Percentiles rank a stretch among this genome's conserved stretches.
These are phyloP conservation scores for Pogonophryne albipinna DNA, from an alignment of 2,797 vertebrate species.

Conservation along the genomic window DNA sequence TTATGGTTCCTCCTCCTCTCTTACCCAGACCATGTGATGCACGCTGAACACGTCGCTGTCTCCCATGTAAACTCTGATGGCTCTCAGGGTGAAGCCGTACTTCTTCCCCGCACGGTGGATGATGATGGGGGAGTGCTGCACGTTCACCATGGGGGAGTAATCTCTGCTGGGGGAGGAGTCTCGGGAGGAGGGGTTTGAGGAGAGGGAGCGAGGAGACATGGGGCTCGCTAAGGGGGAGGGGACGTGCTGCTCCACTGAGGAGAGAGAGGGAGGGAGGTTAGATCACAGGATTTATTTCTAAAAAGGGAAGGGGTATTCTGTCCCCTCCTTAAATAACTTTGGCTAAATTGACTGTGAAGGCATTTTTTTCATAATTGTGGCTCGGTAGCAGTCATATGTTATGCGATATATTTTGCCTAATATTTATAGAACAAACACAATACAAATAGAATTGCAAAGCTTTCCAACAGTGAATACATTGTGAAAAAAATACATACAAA, in stretches of 20 bases:
- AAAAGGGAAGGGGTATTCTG: too few species aligned
- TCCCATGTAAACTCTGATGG: constrained; percentile 94
- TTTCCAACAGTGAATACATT: too few species aligned
- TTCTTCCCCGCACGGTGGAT: constrained; percentile 94
- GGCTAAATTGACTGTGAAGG: too few species aligned
- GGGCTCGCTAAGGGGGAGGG: constrained; percentile 92
- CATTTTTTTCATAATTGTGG: too few species aligned
- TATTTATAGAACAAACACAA: too few species aligned
- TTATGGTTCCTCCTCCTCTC: constrained; percentile 43
- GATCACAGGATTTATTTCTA: neutral
- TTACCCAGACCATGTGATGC: constrained; percentile 95
- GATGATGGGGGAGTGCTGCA: constrained; percentile 90
- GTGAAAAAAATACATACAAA: too few species aligned
- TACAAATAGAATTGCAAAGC: too few species aligned
- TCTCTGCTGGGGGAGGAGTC: constrained; percentile 93
- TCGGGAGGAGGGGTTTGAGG: constrained; percentile 92
- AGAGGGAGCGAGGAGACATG: constrained; percentile 92
- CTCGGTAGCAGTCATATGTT: too few species aligned
- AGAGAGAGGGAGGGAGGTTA: constrained; percentile 3
- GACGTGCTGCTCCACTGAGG: constrained; percentile 89
- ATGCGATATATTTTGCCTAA: too few species aligned
- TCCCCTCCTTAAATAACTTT: too few species aligned
- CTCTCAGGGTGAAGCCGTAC: constrained; percentile 92
- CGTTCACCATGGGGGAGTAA: constrained; percentile 89
- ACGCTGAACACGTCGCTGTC: constrained; percentile 95